phyloP scores from a whole-genome alignment of 2,888 invertebrate genomes.

The Panzeria rudis region DNA sequence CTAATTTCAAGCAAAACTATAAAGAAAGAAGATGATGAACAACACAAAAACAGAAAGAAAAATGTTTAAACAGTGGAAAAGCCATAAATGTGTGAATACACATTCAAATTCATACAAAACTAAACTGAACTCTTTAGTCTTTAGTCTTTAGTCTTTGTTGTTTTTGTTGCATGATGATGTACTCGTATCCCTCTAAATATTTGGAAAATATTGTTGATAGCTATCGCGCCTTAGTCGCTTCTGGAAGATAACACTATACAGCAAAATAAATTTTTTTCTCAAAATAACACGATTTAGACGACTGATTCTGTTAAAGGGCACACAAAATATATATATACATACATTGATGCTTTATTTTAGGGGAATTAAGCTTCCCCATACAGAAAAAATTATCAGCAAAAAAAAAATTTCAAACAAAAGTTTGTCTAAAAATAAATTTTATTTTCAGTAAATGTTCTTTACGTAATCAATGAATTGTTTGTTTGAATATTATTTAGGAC shows the following conservation, averaged over 20 bases:
- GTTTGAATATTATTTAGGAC: no score
- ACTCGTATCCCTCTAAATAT: neutral
- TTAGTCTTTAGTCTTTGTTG: neutral
- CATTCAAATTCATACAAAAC: slow-evolving; percentile 29
- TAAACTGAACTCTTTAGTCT: slow-evolving; percentile 41
- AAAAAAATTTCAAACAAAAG: no score
- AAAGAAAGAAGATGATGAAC: neutral
- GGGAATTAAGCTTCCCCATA: no score
- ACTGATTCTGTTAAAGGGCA: no score
- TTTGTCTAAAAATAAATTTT: no score
- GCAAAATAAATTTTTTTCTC: no score
- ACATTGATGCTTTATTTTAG: no score
- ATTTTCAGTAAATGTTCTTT: no score
- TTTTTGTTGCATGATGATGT: neutral
- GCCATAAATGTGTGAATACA: slow-evolving; percentile 35
- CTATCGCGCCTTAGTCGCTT: neutral
- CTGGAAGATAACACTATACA: neutral
- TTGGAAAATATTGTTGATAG: neutral
- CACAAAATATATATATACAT: no score
- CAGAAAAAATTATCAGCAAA: no score
- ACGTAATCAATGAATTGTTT: no score
- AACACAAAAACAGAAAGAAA: neutral
- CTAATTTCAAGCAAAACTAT: slow-evolving; percentile 18
- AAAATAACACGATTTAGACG: no score
- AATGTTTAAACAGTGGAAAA: slow-evolving; percentile 48